Evolutionary conservation across 2,888 invertebrate species (phyloP), one percentile per base, ranked within the genome.

Genomic region (Pterostichus madidus): DNA sequence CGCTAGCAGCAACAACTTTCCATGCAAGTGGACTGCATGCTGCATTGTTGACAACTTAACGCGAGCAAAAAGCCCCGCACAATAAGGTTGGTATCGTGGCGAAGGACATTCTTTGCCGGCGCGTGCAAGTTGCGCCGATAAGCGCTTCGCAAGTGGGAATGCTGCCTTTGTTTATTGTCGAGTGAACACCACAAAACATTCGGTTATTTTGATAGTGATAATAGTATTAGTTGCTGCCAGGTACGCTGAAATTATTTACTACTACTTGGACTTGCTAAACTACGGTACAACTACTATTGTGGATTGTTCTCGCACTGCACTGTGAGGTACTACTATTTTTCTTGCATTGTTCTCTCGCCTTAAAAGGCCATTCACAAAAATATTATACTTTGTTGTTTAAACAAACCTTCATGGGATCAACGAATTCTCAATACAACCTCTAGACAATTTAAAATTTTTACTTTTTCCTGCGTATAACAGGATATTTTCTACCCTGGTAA

Each of bases 1-100:
- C 17, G 5, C 56, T 6, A 17, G 13, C 17, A 24, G 24, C 24
- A 15, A 73, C 56, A 81, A 81, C 81, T 81, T 81, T 81, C 59
- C 75, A 75, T 75, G 75, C 75, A 75, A 59, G 75, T 75, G 75
- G 71, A 81, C 81, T 44, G 81, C 53, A 52, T 39, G 35, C 80
- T 68, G 80, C 75, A 81, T 81, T 81, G 81, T 81, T 59, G 81
- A 73, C 81, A 81, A 81, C n/a, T 81, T 81, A 80, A 81, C 59
- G 81, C 49, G 44, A 81, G 81, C 81, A 81, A 81, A 81, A 81
- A 81, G 81, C 81, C 32, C 56, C 46, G 61, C 39, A 81, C 81
- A 81, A 81, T 75, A 75, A 75, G 81, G 81, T 46, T 75, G 73
- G 35, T 71, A 80, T 71, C 80, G 56, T 44, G 31, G 35, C 75